Evolutionary conservation across 2,113 vertebrate genomes (phyloP).

Genomic region (Corythornis madagascariensis): DNA sequence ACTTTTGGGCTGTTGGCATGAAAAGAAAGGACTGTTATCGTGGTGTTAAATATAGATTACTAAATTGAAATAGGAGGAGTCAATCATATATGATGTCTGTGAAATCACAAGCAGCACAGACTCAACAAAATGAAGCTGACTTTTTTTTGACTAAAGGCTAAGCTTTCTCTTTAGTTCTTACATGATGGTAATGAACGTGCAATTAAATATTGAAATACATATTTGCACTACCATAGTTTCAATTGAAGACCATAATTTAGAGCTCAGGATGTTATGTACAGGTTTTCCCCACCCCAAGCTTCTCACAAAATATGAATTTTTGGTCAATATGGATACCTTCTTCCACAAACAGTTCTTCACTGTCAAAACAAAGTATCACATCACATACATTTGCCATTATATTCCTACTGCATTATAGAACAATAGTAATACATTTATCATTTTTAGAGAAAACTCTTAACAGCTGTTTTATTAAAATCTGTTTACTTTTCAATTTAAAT

Average conservation of each 20-base stretch:
- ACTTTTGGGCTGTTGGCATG: neutral
- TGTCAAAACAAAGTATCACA: neutral
- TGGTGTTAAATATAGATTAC: neutral
- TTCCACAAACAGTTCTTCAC: neutral
- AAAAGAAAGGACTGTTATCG: neutral
- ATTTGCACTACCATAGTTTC: neutral
- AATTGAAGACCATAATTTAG: neutral
- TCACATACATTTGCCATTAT: neutral
- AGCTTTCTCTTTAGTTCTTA: neutral
- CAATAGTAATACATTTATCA: neutral
- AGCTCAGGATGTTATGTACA: neutral
- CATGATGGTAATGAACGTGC: too few relatives aligned
- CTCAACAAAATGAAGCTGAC: neutral
- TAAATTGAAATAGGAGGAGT: neutral
- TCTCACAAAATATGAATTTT: neutral
- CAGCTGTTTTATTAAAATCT: neutral
- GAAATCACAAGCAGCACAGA: neutral
- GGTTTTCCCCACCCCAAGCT: neutral
- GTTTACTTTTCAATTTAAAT: neutral
- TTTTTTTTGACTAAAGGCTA: neutral
- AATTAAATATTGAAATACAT: neutral
- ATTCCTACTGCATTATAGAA: neutral
- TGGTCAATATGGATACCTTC: fast-evolving
- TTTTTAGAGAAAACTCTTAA: neutral
- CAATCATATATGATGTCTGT: neutral